These are phyloP conservation scores for Listrodromus nycthemerus DNA, from an alignment of 2,888 invertebrate species.

Conservation along the genomic window DNA sequence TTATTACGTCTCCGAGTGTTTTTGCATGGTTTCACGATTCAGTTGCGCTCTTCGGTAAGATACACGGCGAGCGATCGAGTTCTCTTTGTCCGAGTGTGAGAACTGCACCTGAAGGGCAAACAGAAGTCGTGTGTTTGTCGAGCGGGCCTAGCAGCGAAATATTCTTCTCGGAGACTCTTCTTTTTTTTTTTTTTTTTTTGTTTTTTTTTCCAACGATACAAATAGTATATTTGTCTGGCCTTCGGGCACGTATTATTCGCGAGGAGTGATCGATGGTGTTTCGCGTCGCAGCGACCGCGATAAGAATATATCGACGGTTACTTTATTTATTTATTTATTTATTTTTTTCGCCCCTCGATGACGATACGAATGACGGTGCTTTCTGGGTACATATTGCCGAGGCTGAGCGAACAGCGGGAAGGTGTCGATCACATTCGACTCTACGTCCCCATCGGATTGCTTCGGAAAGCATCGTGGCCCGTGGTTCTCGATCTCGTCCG, in stretches of 20 bases:
- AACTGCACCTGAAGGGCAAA: slow-evolving; percentile 76
- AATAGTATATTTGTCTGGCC: slow-evolving; percentile 55
- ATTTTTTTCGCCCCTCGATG: slow-evolving; percentile 27
- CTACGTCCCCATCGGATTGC: not conserved
- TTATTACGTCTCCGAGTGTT: not conserved
- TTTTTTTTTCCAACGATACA: slow-evolving; percentile 24
- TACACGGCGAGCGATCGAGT: slow-evolving; percentile 6
- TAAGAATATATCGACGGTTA: slow-evolving; percentile 54
- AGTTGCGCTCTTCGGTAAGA: not conserved
- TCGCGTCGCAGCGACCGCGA: slow-evolving; percentile 54
- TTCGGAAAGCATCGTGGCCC: not conserved
- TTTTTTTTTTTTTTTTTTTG: slow-evolving; percentile 49
- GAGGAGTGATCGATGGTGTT: slow-evolving; percentile 62
- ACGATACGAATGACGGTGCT: slow-evolving; percentile 21
- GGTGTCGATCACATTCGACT: slow-evolving; percentile 11
- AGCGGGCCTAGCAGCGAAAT: slow-evolving; percentile 40
- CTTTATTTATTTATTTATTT: slow-evolving; percentile 35
- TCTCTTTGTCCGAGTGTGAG: slow-evolving; percentile 71
- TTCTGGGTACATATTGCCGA: not conserved
- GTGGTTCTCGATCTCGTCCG: slow-evolving; percentile 13
- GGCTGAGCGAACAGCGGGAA: not conserved
- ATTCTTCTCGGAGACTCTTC: slow-evolving; percentile 25
- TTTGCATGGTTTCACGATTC: not conserved
- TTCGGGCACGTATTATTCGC: slow-evolving; percentile 62
- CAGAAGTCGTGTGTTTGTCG: slow-evolving; percentile 54